A percentile compares a stretch with the other conserved stretches of the same genome.
Conservation (phyloP, 2,113 vertebrate genomes). For the Cyanistes caeruleus region DNA sequence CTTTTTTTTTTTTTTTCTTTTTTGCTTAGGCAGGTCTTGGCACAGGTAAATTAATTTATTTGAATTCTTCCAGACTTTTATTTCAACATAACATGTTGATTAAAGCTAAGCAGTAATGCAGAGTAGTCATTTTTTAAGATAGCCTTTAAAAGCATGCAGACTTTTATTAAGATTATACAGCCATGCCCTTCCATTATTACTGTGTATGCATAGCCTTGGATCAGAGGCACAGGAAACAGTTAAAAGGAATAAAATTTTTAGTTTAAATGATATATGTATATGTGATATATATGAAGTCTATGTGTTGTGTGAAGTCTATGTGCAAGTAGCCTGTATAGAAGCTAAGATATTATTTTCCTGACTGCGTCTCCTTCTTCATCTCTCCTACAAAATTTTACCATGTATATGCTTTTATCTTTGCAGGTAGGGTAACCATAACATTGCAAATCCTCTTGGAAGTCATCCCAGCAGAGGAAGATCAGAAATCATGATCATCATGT, state of each 20-base stretch:
- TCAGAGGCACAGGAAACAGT: neutral
- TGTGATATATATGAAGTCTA: neutral
- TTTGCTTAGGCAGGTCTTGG: neutral
- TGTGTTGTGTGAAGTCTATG: neutral
- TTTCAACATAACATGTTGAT: neutral
- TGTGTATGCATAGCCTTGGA: neutral
- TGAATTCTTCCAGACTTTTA: neutral
- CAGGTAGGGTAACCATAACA: constrained; percentile 82
- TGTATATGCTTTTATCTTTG: constrained; percentile 54
- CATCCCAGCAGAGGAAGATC: constrained; percentile 80
- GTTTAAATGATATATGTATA: neutral
- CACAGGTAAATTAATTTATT: neutral
- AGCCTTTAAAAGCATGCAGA: neutral
- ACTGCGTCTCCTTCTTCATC: neutral
- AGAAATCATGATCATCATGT: constrained; percentile 59
- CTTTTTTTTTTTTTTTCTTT: no score
- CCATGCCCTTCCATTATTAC: neutral
- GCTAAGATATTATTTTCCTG: neutral
- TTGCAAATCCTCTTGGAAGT: constrained; percentile 92
- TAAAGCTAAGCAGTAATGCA: neutral
- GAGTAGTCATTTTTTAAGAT: neutral
- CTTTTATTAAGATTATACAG: neutral
- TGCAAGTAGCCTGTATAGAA: neutral
- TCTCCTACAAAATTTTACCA: neutral
- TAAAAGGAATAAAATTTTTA: neutral